Evolutionary conservation across 2,113 vertebrate species (phyloP), one percentile per base, ranked within the genome.

Genomic region (Eleginops maclovinus): DNA sequence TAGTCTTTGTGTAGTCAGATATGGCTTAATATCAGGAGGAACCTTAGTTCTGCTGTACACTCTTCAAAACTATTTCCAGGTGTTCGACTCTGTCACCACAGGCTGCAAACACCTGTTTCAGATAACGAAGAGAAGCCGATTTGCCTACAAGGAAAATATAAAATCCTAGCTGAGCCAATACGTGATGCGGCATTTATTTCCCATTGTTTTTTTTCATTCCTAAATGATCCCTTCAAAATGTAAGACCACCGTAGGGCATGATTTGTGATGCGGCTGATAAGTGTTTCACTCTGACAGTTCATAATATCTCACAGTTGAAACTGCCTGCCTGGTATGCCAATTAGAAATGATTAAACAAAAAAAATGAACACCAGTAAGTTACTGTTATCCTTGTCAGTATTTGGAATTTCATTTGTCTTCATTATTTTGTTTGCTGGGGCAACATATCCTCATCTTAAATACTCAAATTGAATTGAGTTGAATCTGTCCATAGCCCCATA

Each of bases 211-310:
- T 72, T 67, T 73, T 26, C 13, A 79, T 83, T 84, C 66, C 77
- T 73, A 73, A 81, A 75, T 69, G 2, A 83, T 87, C 72, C 47
- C 59, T 66, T 81, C 70, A 47, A 78, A 60, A 87, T 80, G 46
- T 56, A 80, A 40, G 21, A 68, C 40, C 70, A 50, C 70, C 26
- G 8, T 16, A 28, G 79, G 76, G 76, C 55, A 47, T 41, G 72
- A 69, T 60, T 31, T 40, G 47, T 24, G 79, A 80, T 63, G 50
- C 44, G 22, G 62, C 76, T 77, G 62, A 76, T 61, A 58, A 62
- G 0, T 17, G 71, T 56, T 79, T 56, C 22, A 36, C 61, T 0
- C 58, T 24, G 67, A 72, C 63, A 54, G 19, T 65, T 70, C 19
- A 41, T 50, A 55, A 55, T 0, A n/a, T 17, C 53, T 3, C 50